These are phyloP conservation scores for Diplodus sargus DNA, from an alignment of 2,797 vertebrate species.

Conservation along the genomic window DNA sequence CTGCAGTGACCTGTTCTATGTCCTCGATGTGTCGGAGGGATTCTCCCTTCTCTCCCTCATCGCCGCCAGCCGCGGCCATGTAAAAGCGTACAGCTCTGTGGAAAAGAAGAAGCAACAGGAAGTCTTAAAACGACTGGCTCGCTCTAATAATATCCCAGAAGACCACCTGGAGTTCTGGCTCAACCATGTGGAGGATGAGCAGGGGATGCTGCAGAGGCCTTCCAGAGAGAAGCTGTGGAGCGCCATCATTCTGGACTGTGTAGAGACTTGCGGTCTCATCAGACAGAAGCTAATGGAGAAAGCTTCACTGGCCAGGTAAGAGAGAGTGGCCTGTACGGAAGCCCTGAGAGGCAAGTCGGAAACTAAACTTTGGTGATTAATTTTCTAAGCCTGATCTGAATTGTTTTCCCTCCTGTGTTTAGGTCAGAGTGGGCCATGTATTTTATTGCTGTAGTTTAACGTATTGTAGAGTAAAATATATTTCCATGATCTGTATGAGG, in stretches of 20 bases:
- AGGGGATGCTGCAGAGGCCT: constrained; percentile 90
- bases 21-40: constrained; percentile 96
- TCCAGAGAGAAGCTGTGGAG: constrained; percentile 95
- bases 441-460: neutral
- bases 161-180: constrained; percentile 94
- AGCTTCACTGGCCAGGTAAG: constrained; percentile 93
- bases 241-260: constrained; percentile 95
- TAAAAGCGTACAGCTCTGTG: constrained; percentile 94
- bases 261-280: constrained; percentile 95
- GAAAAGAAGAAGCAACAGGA: constrained; percentile 93
- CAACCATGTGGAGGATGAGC: constrained; percentile 91
- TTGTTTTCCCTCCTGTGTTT: too few species aligned
- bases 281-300: constrained; percentile 98
- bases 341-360: too few species aligned
- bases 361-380: too few species aligned
- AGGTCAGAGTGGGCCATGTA: too few species aligned
- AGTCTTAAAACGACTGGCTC: constrained; percentile 88
- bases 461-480: neutral
- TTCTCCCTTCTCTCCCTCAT: constrained; percentile 95
- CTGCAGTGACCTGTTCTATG: constrained; percentile 83
- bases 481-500: constrained; percentile 70
- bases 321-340: neutral
- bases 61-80: constrained; percentile 88
- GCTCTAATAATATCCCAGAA: constrained; percentile 86
- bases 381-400: too few species aligned